Percentiles rank a stretch among this genome's conserved stretches.
phyloP scores from a whole-genome alignment of 1,140 invertebrate genomes.

The Ceratitis capitata region DNA sequence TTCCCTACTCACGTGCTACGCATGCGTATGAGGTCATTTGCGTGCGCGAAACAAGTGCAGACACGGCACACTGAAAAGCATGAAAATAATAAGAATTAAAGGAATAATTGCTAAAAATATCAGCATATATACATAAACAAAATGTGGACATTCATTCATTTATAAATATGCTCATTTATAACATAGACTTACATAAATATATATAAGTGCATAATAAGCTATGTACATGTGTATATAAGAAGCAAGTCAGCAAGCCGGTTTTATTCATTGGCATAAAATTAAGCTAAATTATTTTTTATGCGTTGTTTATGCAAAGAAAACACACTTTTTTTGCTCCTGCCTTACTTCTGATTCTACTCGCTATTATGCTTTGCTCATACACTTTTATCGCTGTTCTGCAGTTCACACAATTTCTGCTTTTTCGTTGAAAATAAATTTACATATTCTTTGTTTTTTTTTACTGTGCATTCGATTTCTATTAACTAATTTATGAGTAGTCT shows the following conservation, averaged over 20 bases:
- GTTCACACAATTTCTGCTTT: not conserved
- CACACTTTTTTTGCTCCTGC: not conserved
- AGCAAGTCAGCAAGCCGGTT: constrained; percentile 6
- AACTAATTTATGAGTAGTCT: not conserved
- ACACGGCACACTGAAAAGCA: not conserved
- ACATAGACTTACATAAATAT: not conserved
- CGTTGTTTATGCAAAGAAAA: constrained; percentile 1
- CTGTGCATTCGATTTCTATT: not conserved
- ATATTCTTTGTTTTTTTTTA: not conserved
- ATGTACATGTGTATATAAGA: not conserved
- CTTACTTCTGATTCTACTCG: too few relatives aligned
- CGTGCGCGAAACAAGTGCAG: constrained; percentile 45
- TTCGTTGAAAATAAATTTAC: not conserved
- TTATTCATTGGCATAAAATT: constrained; percentile 27
- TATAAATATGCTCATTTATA: not conserved
- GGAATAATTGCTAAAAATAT: not conserved
- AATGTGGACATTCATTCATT: not conserved
- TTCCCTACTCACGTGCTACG: constrained; percentile 43
- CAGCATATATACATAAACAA: not conserved
- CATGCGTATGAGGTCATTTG: constrained; percentile 46
- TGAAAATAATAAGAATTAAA: not conserved
- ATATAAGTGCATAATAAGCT: too few relatives aligned
- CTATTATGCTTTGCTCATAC: not conserved
- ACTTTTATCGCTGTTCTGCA: not conserved
- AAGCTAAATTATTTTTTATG: constrained; percentile 30